These are phyloP conservation scores for Sipha maydis DNA, from an alignment of 2,888 invertebrate genomes.

Conservation along the genomic window DNA sequence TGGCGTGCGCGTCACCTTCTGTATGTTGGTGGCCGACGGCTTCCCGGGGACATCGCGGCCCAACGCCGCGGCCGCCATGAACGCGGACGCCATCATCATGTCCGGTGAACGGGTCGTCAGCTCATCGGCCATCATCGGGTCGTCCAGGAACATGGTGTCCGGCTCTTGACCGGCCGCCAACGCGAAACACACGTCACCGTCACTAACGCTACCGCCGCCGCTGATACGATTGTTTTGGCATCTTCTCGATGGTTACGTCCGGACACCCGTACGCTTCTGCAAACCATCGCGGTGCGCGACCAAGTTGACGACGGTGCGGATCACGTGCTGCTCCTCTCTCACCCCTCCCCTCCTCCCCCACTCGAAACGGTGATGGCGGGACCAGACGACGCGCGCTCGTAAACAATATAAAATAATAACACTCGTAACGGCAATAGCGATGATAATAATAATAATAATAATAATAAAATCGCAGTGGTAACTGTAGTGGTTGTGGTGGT, in stretches of 20 bases:
- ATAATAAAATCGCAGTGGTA: no score
- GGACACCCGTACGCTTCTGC: conserved; percentile 55
- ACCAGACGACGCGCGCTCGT: not conserved
- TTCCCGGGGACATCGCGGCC: not conserved
- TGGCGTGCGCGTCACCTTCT: conserved; percentile 45
- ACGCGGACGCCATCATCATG: not conserved
- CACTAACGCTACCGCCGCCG: not conserved
- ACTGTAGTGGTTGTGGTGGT: not conserved
- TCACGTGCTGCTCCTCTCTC: not conserved
- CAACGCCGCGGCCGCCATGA: not conserved
- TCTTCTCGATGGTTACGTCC: conserved; percentile 51
- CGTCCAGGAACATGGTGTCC: not conserved
- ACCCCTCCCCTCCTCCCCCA: not conserved
- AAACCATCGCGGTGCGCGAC: not conserved
- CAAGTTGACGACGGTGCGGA: not conserved
- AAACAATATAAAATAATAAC: not conserved
- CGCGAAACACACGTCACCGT: conserved; percentile 11
- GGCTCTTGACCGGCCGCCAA: not conserved
- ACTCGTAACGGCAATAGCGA: not conserved
- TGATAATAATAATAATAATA: no score
- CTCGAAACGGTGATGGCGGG: no score
- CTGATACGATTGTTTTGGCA: not conserved
- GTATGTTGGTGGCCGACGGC: conserved; percentile 44
- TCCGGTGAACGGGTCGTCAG: conserved; percentile 25
- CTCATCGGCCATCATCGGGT: not conserved